Evolutionary conservation across 2,888 invertebrate species (phyloP), one percentile per base, ranked within the genome.

Genomic region (Bombylius major): DNA sequence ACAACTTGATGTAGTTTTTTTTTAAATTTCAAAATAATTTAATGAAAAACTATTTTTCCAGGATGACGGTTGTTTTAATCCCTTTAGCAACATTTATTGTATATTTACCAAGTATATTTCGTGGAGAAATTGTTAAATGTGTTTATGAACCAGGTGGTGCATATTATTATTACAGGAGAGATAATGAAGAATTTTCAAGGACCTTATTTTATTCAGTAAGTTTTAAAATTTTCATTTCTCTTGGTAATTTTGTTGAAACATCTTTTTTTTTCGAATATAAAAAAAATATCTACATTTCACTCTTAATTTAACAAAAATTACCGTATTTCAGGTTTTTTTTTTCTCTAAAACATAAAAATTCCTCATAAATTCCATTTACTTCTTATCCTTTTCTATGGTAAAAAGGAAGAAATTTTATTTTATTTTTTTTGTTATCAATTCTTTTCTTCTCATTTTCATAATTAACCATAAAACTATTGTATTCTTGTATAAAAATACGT

Each of bases 101-200:
- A 61, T 86, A 87, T 70, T 74, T 84, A 62, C 87, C 87, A n/a
- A 81, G 79, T 61, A 76, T 81, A 55, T 83, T 84, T 65, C 77
- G 83, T 1, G 81, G 80, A 45, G 77, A 80, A 66, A 76, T 84
- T 49, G 75, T 77, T 50, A 76, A 76, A 51, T 82, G 82, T 65
- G 71, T 76, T 47, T 66, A 75, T 33, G 67, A 75, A 33, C 69
- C 77, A 5, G 74, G 74, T 61, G 80, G 79, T n/a, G 70, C 75
- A 1, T 68, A 78, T 51, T 77, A 83, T 50, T 84, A 82, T 67
- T 78, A 82, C 64, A 77, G 78, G 53, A 70, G 76, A 56, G 78
- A 79, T 61, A 80, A 80, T 63, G 66, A 70, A 36, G 68, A 67
- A 57, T 79, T 80, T 61, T 69, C 79, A 60, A 67, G 75, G 56